Evolutionary conservation across 1,140 invertebrate species (phyloP).

Genomic region (Bombyx mandarina): DNA sequence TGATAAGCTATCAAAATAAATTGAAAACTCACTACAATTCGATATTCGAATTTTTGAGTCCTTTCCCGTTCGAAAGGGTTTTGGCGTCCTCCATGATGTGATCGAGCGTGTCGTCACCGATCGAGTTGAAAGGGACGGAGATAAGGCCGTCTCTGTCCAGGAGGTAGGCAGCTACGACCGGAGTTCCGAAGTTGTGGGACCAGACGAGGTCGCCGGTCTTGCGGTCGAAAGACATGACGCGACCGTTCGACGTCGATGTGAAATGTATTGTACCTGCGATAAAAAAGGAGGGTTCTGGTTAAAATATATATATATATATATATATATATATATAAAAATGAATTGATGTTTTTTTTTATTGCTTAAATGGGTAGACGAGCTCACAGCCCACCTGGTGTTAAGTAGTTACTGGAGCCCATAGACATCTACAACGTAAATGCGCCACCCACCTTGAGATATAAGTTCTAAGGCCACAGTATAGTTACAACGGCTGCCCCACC

Average conservation of each 20-base stretch:
- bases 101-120: slow-evolving; percentile 88
- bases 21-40: slow-evolving; percentile 79
- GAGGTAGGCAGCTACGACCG: slow-evolving; percentile 92
- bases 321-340: too few relatives aligned
- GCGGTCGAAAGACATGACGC: slow-evolving; percentile 84
- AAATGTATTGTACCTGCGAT: slow-evolving; percentile 90
- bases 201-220: slow-evolving; percentile 85
- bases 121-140: slow-evolving; percentile 90
- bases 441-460: too few relatives aligned
- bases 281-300: too few relatives aligned
- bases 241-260: slow-evolving; percentile 89
- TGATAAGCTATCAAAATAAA: too few relatives aligned
- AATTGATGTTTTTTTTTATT: too few relatives aligned
- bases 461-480: too few relatives aligned
- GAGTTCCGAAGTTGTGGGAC: slow-evolving; percentile 89
- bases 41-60: slow-evolving; percentile 74
- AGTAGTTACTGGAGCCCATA: too few relatives aligned
- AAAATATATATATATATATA: too few relatives aligned
- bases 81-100: slow-evolving; percentile 78
- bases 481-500: too few relatives aligned
- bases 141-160: slow-evolving; percentile 85
- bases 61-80: slow-evolving; percentile 72
- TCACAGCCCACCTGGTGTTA: too few relatives aligned
- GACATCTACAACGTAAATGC: too few relatives aligned
- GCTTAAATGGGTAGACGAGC: too few relatives aligned